Evolutionary conservation across 1,140 invertebrate species (phyloP).

Genomic region (Halotydeus destructor): DNA sequence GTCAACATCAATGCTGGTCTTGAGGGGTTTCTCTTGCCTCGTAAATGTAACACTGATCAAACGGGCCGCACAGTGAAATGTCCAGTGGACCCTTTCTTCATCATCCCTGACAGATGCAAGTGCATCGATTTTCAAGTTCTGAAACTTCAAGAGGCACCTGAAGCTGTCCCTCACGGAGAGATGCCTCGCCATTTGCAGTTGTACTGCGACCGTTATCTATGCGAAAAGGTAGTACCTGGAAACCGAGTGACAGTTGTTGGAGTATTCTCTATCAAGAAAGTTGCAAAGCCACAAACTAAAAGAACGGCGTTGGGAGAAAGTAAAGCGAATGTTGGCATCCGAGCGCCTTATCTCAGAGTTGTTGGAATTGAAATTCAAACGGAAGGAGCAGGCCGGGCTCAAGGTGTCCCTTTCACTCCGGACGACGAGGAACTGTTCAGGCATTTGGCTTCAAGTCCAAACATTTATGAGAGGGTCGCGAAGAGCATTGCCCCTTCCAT

Average conservation of each 20-base stretch:
- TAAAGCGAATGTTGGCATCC: constrained; percentile 72
- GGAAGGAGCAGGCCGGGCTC: constrained; percentile 46
- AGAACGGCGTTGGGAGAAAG: constrained; percentile 42
- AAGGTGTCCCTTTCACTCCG: constrained; percentile 33
- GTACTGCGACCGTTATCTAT: constrained; percentile 83
- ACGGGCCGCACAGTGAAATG: constrained; percentile 60
- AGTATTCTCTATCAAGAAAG: constrained; percentile 91
- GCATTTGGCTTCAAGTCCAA: constrained; percentile 52
- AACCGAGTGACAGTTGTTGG: constrained; percentile 83
- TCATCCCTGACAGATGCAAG: constrained; percentile 85
- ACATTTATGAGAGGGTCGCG: constrained; percentile 74
- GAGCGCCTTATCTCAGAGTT: constrained; percentile 79
- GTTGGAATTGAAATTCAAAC: constrained; percentile 72
- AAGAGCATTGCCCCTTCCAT: constrained; percentile 92
- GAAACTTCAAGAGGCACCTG: constrained; percentile 88
- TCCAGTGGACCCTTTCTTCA: constrained; percentile 92
- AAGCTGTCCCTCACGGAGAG: constrained; percentile 92
- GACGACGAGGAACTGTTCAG: constrained; percentile 84
- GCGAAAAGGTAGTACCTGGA: constrained; percentile 86
- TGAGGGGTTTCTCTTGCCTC: constrained; percentile 86
- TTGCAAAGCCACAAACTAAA: constrained; percentile 33
- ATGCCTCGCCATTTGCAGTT: constrained; percentile 89
- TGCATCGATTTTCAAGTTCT: constrained; percentile 76
- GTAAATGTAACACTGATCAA: constrained; percentile 77
- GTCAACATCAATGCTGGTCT: constrained; percentile 78